These are phyloP conservation scores for Leptestheria dahalacensis DNA, from an alignment of 1,140 invertebrate species.

Conservation along the genomic window DNA sequence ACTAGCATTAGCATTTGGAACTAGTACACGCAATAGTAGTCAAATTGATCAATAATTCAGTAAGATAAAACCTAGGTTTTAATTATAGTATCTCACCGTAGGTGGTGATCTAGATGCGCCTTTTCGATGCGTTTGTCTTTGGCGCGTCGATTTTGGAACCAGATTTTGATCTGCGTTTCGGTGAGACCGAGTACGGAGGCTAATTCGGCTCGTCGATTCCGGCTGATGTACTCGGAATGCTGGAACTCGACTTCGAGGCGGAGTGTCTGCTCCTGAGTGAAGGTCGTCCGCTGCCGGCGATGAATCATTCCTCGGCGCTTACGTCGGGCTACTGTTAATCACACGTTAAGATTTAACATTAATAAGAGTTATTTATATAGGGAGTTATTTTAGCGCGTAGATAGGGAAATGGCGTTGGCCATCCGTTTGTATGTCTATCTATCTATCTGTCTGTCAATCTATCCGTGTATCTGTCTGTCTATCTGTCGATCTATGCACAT, in stretches of 20 bases:
- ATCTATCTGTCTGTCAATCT: too few species aligned
- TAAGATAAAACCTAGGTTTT: background rate
- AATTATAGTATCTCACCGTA: constrained; percentile 63
- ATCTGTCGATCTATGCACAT: too few species aligned
- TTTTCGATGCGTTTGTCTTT: constrained; percentile 94
- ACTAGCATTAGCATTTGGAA: too few species aligned
- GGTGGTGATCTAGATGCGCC: constrained; percentile 83
- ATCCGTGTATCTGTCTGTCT: too few species aligned
- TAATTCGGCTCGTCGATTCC: constrained; percentile 67
- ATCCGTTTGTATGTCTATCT: too few species aligned
- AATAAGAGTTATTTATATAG: too few species aligned
- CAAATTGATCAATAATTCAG: too few species aligned
- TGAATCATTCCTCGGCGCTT: constrained; percentile 69
- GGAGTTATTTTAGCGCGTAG: too few species aligned
- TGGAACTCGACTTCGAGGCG: constrained; percentile 80
- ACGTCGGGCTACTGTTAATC: too few species aligned
- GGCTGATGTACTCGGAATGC: constrained; percentile 75
- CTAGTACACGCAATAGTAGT: too few species aligned
- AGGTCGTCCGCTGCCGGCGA: constrained; percentile 79
- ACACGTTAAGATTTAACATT: too few species aligned
- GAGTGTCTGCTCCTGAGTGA: constrained; percentile 82
- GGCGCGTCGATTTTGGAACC: constrained; percentile 90
- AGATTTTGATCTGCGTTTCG: constrained; percentile 87
- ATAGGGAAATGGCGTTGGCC: too few species aligned
- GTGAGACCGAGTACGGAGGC: constrained; percentile 64